phyloP scores from a whole-genome alignment of 1,140 invertebrate genomes.

The Dendroctonus valens region DNA sequence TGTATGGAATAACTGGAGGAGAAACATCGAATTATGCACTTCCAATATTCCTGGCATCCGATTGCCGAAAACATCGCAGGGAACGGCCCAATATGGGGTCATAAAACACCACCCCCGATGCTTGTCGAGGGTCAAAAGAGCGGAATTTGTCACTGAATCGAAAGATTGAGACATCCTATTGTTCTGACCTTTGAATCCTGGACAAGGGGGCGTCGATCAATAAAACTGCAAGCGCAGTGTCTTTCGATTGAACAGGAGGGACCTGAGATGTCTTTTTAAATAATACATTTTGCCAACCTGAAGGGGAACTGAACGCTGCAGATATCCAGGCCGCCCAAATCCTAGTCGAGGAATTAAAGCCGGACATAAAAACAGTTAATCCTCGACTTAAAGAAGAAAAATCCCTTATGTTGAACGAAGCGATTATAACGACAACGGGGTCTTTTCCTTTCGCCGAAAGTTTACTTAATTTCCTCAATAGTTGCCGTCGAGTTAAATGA shows the following conservation, averaged over 20 bases:
- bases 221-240: constrained; percentile 8
- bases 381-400: neutral
- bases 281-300: too few species aligned
- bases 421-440: too few species aligned
- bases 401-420: neutral
- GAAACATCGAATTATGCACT: too few species aligned
- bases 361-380: too few species aligned
- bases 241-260: neutral
- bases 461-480: neutral
- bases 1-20: too few species aligned
- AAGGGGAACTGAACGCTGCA: too few species aligned
- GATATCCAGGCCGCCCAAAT: too few species aligned
- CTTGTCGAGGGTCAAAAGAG: constrained; percentile 18
- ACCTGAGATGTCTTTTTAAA: too few species aligned
- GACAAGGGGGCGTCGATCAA: constrained; percentile 1
- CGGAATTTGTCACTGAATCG: constrained; percentile 19
- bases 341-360: too few species aligned
- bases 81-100: too few species aligned
- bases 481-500: neutral
- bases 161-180: constrained; percentile 24
- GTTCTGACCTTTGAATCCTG: constrained; percentile 9
- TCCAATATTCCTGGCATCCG: too few species aligned
- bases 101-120: too few species aligned
- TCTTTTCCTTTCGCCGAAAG: neutral
- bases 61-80: neutral